Evolutionary conservation across 2,888 invertebrate species (phyloP), one percentile per base, ranked within the genome.

Genomic region (Chymomyza procnemis): DNA sequence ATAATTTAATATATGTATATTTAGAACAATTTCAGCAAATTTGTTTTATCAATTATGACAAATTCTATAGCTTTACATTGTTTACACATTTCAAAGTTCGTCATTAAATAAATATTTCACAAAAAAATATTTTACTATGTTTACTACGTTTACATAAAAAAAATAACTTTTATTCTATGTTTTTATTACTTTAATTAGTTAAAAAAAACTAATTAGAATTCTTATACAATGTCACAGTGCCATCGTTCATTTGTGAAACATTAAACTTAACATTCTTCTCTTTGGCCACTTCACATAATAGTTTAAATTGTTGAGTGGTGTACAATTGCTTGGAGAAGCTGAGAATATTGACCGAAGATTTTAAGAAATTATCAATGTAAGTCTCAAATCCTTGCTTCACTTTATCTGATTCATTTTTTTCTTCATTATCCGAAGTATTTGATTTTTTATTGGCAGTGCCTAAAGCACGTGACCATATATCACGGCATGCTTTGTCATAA

Each of bases 391-490:
- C 75, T 0, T 46, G 46, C 6, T 50, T 61, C 2, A 71, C 59
- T 14, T 70, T 14, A 12, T 41, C 34, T 1, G 8, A 26, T 26
- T 26, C 26, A 0, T 26, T 26, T 6, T 26, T 26, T 26, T 3
- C 8, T 6, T 26, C 26, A 26, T 26, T 6, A 41, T 41, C 34
- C 3, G 12, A 12, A 12, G 9, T 41, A 3, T 41, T 41, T 12
- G 34, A 64, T 2, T 69, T 52, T 0, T 73, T 56, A 1, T 88
- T 86, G 1, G 89, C 80, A 48, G 87, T 71, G 3, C 90, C 89
- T 61, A 91, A 88, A 0, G 90, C 88, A 75, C 91, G 91, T 4
- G 90, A 75, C 83, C 90, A 90, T 30, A 92, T 90, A 48, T 90
- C 88, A 1, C 86, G 80, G 18, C 89, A 87, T 0, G 77, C 70